phyloP scores from a whole-genome alignment of 2,113 vertebrate species.

The Steatornis caripensis region DNA sequence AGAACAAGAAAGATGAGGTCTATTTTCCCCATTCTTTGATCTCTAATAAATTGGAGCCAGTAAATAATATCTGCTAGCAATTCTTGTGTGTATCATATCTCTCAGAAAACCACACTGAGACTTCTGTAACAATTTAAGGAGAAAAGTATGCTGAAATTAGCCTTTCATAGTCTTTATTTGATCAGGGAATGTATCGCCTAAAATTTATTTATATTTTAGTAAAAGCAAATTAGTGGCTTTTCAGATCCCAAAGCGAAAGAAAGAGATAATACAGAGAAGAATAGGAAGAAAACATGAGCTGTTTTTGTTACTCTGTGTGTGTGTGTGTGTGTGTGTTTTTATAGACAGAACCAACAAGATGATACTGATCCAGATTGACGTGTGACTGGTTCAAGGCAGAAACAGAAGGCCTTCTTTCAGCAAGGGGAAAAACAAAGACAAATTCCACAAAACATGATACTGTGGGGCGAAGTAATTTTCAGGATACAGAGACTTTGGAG shows the following conservation, averaged over 20 bases:
- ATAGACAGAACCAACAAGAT: not conserved
- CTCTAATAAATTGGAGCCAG: slow-evolving; percentile 2
- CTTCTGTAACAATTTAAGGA: not conserved
- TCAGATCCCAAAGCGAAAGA: not conserved
- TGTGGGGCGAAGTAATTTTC: not conserved
- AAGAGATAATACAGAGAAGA: not conserved
- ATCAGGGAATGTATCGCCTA: not conserved
- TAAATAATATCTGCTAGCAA: slow-evolving; percentile 17
- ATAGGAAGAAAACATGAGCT: not conserved
- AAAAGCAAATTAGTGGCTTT: not conserved
- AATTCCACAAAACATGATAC: not conserved
- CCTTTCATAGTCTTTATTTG: not conserved
- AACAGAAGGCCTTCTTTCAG: not conserved
- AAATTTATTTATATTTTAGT: not conserved
- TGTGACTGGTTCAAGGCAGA: not conserved
- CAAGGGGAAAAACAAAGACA: not conserved
- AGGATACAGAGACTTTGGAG: not conserved
- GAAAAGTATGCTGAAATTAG: slow-evolving; percentile 1
- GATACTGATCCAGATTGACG: not conserved
- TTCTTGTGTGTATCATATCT: slow-evolving; percentile 11
- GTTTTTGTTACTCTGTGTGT: not conserved
- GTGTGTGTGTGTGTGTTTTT: not conserved
- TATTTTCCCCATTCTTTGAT: slow-evolving; percentile 6
- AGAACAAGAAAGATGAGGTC: slow-evolving; percentile 3
- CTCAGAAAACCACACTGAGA: slow-evolving; percentile 7